These are phyloP conservation scores for Paratilapia polleni DNA, from an alignment of 2,113 vertebrate species.

Conservation along the genomic window DNA sequence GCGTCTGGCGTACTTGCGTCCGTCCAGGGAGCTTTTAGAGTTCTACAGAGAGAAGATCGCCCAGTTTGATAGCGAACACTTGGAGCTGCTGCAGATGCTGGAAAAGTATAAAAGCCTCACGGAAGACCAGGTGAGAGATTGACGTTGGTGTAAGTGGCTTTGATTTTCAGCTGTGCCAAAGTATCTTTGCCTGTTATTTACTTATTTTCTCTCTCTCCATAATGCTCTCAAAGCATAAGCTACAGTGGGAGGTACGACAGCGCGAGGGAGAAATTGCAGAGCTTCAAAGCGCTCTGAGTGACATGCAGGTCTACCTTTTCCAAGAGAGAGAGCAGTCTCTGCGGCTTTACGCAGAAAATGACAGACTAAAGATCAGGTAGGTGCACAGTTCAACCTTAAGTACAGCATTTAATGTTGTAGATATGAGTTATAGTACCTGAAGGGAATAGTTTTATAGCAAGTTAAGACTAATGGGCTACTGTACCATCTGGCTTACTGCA, in stretches of 20 bases:
- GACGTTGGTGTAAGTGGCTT: not conserved
- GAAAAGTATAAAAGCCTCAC: conserved; percentile 84
- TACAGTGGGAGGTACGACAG: conserved; percentile 88
- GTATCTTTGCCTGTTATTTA: not conserved
- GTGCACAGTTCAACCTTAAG: not conserved
- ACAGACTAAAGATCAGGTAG: conserved; percentile 94
- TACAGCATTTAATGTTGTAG: not conserved
- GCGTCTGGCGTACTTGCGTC: conserved; percentile 84
- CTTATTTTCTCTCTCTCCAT: not conserved
- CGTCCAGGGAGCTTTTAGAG: conserved; percentile 91
- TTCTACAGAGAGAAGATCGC: conserved; percentile 91
- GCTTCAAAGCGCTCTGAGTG: conserved; percentile 92
- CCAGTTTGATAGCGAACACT: conserved; percentile 90
- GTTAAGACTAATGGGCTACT: not conserved
- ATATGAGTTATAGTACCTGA: not conserved
- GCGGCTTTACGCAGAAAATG: conserved; percentile 93
- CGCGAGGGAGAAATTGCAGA: conserved; percentile 89
- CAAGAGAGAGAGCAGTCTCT: conserved; percentile 93
- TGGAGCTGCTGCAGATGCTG: conserved; percentile 88
- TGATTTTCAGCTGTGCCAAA: not conserved
- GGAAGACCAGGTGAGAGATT: conserved; percentile 85
- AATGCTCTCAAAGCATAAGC: conserved; percentile 83
- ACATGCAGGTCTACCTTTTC: conserved; percentile 95
- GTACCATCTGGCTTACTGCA: not conserved
- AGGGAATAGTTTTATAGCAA: not conserved